Base-by-base conservation (phyloP, 1,140 invertebrate species). In the Hyles euphorbiae region DNA sequence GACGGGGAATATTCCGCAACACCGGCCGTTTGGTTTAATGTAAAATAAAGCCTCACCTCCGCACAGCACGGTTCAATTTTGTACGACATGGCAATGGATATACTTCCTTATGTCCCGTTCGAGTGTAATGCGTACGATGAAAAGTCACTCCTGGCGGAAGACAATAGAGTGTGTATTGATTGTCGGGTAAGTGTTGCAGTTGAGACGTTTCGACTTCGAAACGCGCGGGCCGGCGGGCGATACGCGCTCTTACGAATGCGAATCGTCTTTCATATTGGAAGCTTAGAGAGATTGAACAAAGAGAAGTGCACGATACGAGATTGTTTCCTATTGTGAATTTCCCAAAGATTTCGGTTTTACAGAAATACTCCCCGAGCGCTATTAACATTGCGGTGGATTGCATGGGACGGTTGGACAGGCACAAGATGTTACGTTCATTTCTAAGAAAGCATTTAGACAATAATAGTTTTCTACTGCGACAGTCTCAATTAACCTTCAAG, bases 221-320 rank as follows among this genome's bases (percentile, higher is more conserved):
- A 5, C 34, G 8, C 12, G 53, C 10, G 36, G 46, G 55, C 58
- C n/a, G 56, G 61, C 67, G 70, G 69, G 60, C 58, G 57, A 63
- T 63, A 63, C 60, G 66, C 69, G 72, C 78, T 68, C 67, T 76
- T 72, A 68, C 62, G 63, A 67, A 66, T 64, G 61, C 60, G 62
- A 83, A 70, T 76, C 73, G 69, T 77, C 74, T 80, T 78, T 76
- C 74, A 77, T 81, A 82, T 81, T 76, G 73, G 67, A 40, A 68
- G 69, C 67, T 73, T 76, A 69, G 68, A 63, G 69, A 73, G 69
- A 74, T 76, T 72, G 77, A 74, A 78, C 70, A 76, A 71, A 73
- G 69, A 67, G 65, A 64, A 61, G 61, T 62, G 68, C 50, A 56
- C 46, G 54, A 59, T 60, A 66, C 46, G 58, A 61, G 61, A 64